Base-by-base conservation (phyloP, 2,888 invertebrate species). In the Oligia fasciuncula region DNA sequence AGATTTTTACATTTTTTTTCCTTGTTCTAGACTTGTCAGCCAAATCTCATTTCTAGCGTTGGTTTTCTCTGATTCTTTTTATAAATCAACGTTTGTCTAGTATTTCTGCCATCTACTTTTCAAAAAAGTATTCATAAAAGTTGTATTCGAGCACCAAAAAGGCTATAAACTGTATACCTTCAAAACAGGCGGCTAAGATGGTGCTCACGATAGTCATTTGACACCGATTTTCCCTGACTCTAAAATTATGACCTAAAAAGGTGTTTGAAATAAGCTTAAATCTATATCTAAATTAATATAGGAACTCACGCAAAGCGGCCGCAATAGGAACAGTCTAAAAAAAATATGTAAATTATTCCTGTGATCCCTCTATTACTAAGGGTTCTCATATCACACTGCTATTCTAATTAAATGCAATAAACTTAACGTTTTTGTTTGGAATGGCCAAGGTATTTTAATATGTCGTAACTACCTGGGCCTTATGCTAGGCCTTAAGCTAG, bases 361-460 rank as follows among this genome's bases (percentile, higher is more conserved):
- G 13, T 14, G 65, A 43, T 14, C 40, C 51, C 11, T 4, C 29
- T 73, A 81, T 60, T 60, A 66, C 1, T 43, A 43, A 60, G 35
- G 79, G 74, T 81, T 60, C 54, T n/a, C 66, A 74, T n/a, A 73
- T 81, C 60, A 71, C 81, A 83, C 83, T 67, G 23, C 8, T 77
- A 49, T 62, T 54, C 83, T 71, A 83, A 83, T 77, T 83, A 14
- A 66, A 51, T n/a, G 70, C 66, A 81, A 71, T 83, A 81, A 76
- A 80, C 29, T 40, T 66, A 43, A 43, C 0, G 14, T n/a, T 76
- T 65, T 68, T 49, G 14, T 46, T 40, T 43, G 11, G 17, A 35
- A 49, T 17, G 29, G 17, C 19, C 0, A 4, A n/a, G 19, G 8
- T 65, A 65, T 54, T n/a, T 70, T 9, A 29, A 51, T 35, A 13